Evolutionary conservation across 2,113 vertebrate genomes (phyloP).

Genomic region (Oreotrochilus melanogaster): DNA sequence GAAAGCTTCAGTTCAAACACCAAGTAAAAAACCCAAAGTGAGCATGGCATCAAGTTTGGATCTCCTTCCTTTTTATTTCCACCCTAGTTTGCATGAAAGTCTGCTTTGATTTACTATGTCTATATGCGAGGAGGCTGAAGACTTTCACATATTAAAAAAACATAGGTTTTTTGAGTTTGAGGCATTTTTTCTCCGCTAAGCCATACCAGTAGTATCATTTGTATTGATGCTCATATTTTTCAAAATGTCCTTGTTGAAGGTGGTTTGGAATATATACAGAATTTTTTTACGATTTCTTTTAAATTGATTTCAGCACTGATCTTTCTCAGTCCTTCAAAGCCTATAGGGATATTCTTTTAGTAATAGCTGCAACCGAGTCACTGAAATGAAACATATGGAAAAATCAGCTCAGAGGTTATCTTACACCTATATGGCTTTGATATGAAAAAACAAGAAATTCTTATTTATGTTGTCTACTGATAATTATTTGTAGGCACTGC

Average conservation of each 20-base stretch:
- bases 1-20: conserved; percentile 40
- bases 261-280: background rate
- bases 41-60: background rate
- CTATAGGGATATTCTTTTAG: background rate
- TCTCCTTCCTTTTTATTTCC: background rate
- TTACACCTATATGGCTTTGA: background rate
- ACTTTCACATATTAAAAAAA: background rate
- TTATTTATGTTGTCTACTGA: background rate
- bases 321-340: background rate
- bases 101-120: background rate
- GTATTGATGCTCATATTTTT: background rate
- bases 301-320: background rate
- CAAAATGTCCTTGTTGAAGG: background rate
- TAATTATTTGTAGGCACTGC: background rate
- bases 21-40: background rate
- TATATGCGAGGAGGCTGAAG: background rate
- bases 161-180: background rate
- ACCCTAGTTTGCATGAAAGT: background rate
- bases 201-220: background rate
- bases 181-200: background rate
- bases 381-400: background rate
- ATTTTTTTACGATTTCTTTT: background rate
- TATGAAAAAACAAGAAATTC: background rate
- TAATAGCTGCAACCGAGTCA: background rate
- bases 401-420: background rate